These are phyloP conservation scores for Cerastis rubricosa DNA, from an alignment of 2,888 invertebrate genomes.

Conservation along the genomic window DNA sequence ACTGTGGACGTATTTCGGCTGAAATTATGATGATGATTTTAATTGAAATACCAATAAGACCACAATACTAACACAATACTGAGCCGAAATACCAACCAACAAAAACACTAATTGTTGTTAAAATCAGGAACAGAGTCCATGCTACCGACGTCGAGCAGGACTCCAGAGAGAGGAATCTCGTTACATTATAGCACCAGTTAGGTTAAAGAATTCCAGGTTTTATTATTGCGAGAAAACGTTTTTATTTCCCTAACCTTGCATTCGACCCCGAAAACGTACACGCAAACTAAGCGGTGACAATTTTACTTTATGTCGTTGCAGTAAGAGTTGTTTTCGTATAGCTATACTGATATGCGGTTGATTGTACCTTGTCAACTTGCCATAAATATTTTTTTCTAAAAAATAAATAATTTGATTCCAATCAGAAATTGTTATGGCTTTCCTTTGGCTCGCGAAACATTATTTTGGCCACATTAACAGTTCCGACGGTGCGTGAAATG, in stretches of 20 bases:
- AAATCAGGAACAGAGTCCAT: neutral
- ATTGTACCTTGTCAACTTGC: constrained; percentile 40
- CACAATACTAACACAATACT: neutral
- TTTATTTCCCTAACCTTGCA: constrained; percentile 14
- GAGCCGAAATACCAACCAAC: neutral
- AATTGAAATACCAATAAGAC: neutral
- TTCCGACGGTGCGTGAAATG: constrained; percentile 83
- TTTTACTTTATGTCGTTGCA: neutral
- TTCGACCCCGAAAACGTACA: constrained; percentile 1
- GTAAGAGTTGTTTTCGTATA: neutral
- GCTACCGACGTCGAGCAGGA: neutral
- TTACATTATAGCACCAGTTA: constrained; percentile 3
- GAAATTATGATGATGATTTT: too few relatives aligned
- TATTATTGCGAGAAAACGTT: constrained; percentile 29
- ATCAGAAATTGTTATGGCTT: constrained; percentile 58
- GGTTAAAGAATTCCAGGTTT: constrained; percentile 29
- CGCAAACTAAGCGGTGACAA: too few relatives aligned
- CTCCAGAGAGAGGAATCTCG: neutral
- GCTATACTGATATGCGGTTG: neutral
- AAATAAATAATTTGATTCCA: constrained; percentile 66
- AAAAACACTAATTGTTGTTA: neutral
- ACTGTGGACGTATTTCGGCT: too few relatives aligned
- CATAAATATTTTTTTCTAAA: constrained; percentile 50
- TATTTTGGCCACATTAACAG: constrained; percentile 80
- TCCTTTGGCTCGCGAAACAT: constrained; percentile 65